These are phyloP conservation scores for Lobophora halterata DNA, from an alignment of 2,888 invertebrate species.

Conservation along the genomic window DNA sequence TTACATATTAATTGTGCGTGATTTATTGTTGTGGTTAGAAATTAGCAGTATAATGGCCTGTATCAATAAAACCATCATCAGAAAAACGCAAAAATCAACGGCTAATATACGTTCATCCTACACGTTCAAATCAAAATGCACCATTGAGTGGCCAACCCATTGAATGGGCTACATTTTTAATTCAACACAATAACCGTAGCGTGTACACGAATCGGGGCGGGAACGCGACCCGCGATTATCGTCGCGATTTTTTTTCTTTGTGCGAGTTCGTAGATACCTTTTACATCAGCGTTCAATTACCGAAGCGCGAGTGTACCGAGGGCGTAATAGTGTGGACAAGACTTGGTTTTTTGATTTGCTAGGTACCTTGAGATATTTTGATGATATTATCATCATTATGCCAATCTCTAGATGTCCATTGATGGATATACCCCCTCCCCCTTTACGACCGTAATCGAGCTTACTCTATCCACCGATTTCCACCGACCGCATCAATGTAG, in stretches of 20 bases:
- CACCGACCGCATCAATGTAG: too few relatives aligned
- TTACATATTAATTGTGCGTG: too few relatives aligned
- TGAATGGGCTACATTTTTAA: slow-evolving; percentile 69
- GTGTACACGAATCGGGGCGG: slow-evolving; percentile 56
- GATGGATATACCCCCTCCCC: too few relatives aligned
- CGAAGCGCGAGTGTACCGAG: slow-evolving; percentile 59
- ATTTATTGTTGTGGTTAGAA: not conserved
- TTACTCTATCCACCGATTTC: too few relatives aligned
- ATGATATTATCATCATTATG: too few relatives aligned
- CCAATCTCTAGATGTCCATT: too few relatives aligned
- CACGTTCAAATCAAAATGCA: slow-evolving; percentile 44
- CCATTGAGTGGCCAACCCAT: slow-evolving; percentile 47
- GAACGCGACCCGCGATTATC: slow-evolving; percentile 72
- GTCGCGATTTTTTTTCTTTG: slow-evolving; percentile 45
- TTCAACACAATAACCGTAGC: slow-evolving; percentile 59
- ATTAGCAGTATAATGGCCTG: too few relatives aligned
- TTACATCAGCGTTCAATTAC: slow-evolving; percentile 80
- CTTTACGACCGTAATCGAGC: too few relatives aligned
- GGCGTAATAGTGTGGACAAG: slow-evolving; percentile 46
- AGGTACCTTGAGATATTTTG: too few relatives aligned
- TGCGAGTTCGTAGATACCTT: slow-evolving; percentile 78
- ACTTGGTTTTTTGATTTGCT: too few relatives aligned
- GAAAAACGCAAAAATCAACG: slow-evolving; percentile 21
- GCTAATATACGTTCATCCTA: slow-evolving; percentile 42
- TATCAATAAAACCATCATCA: not conserved